phyloP scores from a whole-genome alignment of 2,113 vertebrate species.

The Craseonycteris thonglongyai region DNA sequence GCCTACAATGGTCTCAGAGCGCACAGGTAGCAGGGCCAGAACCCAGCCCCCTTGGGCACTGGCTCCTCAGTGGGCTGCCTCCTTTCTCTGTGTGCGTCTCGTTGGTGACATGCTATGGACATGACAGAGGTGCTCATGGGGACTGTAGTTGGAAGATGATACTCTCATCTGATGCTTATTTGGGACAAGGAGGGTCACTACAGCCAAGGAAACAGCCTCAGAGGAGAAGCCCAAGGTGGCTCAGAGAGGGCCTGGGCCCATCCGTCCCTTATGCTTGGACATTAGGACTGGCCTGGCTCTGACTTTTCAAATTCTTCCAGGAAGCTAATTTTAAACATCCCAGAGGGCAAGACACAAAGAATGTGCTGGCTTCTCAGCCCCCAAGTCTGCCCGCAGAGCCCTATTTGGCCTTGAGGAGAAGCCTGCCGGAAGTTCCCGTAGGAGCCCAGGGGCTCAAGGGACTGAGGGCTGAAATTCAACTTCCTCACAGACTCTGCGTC shows the following conservation, averaged over 20 bases:
- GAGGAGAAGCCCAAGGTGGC: neutral
- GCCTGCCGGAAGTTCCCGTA: neutral
- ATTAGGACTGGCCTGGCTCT: neutral
- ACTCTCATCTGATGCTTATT: neutral
- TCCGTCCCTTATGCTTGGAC: neutral
- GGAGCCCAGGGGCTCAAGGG: neutral
- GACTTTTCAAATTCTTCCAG: neutral
- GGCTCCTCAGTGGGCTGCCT: neutral
- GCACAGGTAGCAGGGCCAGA: neutral
- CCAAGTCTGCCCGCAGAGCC: neutral
- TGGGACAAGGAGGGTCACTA: neutral
- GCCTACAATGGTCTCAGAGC: neutral
- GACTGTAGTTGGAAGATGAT: neutral
- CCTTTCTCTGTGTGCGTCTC: fast-evolving
- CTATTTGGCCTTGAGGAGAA: neutral
- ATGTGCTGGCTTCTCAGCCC: neutral
- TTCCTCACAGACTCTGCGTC: neutral
- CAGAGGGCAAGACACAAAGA: neutral
- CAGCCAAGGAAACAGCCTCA: neutral
- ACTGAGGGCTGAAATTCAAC: neutral
- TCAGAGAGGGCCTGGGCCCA: neutral
- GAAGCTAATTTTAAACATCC: conserved; percentile 26
- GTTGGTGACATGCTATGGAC: fast-evolving
- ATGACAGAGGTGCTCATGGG: neutral
- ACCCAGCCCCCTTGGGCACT: fast-evolving